Conservation (phyloP, 1,140 invertebrate genomes). For the Hesperophylax magnus region DNA sequence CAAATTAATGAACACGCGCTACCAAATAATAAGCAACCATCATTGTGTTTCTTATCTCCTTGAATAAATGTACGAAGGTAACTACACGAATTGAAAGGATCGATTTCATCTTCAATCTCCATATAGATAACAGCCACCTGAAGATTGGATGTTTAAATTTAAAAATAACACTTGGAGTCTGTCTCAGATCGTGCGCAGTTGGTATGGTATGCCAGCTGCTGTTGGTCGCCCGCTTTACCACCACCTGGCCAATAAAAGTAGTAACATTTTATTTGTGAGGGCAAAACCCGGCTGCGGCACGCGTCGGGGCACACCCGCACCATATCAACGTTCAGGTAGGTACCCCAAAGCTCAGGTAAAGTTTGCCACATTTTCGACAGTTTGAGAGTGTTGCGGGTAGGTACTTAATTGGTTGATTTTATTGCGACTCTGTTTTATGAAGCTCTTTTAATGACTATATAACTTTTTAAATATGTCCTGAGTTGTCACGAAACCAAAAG, state of each 20-base stretch:
- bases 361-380: too few relatives aligned
- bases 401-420: too few relatives aligned
- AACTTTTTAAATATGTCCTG: too few relatives aligned
- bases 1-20: neutral
- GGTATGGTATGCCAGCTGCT: neutral
- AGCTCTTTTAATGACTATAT: too few relatives aligned
- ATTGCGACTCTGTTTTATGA: too few relatives aligned
- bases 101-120: neutral
- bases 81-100: neutral
- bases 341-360: too few relatives aligned
- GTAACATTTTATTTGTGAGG: conserved; percentile 17
- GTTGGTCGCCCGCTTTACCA: neutral
- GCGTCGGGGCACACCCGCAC: neutral
- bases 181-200: neutral
- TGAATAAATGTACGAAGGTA: neutral
- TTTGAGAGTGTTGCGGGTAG: too few relatives aligned
- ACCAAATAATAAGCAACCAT: neutral
- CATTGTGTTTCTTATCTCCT: conserved; percentile 26
- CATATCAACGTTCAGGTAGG: neutral
- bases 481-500: too few relatives aligned
- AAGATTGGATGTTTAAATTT: neutral
- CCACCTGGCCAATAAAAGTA: conserved; percentile 34
- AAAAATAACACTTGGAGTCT: neutral
- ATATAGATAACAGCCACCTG: neutral
- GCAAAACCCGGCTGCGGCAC: conserved; percentile 13